phyloP scores from a whole-genome alignment of 1,140 invertebrate species.

The Bombyx mandarina region DNA sequence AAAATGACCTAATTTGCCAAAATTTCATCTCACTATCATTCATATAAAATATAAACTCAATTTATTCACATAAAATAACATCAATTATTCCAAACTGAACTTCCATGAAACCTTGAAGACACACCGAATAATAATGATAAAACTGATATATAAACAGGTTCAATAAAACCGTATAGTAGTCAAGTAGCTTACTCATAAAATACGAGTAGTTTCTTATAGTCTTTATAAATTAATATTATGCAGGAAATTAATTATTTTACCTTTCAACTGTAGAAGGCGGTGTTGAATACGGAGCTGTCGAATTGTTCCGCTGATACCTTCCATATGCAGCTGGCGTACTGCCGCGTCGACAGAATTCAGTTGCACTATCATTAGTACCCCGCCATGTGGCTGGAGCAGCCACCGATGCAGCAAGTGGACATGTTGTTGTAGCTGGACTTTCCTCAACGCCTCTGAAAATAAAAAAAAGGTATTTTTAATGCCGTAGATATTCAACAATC shows the following conservation, averaged over 20 bases:
- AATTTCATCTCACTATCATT: no score
- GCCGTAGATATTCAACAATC: conserved; percentile 9
- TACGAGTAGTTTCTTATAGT: no score
- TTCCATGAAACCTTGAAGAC: no score
- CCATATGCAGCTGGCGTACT: conserved; percentile 61
- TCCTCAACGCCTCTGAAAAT: conserved; percentile 47
- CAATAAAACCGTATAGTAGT: no score
- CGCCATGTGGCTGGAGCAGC: conserved; percentile 58
- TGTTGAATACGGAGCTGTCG: conserved; percentile 56
- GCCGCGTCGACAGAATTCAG: conserved; percentile 58
- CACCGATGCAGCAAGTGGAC: conserved; percentile 67
- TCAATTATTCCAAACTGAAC: no score
- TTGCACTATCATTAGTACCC: conserved; percentile 58
- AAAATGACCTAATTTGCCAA: no score
- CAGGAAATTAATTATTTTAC: conserved; percentile 19
- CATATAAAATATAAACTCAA: no score
- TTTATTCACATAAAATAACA: no score
- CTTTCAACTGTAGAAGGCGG: conserved; percentile 57
- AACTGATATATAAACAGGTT: no score
- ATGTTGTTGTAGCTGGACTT: conserved; percentile 46
- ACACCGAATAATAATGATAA: no score
- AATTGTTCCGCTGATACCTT: conserved; percentile 65
- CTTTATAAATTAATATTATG: no score
- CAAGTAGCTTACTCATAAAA: no score
- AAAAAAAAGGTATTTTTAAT: not conserved